phyloP scores from a whole-genome alignment of 2,113 vertebrate species.

The Syrmaticus mikado region DNA sequence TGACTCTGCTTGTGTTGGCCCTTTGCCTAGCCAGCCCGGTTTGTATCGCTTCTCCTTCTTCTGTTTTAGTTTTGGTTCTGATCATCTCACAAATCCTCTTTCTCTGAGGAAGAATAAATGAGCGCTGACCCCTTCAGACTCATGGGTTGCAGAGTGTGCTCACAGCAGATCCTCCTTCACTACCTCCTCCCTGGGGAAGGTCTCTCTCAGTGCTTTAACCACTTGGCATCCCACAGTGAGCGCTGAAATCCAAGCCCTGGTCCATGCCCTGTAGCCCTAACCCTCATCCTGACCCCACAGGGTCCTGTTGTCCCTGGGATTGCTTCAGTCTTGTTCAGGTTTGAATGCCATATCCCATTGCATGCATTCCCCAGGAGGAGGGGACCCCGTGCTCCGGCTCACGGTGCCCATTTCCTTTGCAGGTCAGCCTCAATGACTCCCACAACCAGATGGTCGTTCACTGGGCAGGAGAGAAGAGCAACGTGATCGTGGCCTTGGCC shows the following conservation, averaged over 20 bases:
- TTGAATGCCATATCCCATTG: accelerated
- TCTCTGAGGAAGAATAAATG: neutral
- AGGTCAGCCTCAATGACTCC: conserved; percentile 96
- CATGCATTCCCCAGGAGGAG: accelerated
- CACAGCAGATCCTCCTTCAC: neutral
- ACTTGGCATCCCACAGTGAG: neutral
- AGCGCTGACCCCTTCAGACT: neutral
- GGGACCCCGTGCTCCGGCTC: accelerated
- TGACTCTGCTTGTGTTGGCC: neutral
- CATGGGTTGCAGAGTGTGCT: accelerated
- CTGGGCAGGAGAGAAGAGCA: conserved; percentile 97
- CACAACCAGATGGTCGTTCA: conserved; percentile 99
- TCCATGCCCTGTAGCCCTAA: accelerated
- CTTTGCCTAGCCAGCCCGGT: neutral
- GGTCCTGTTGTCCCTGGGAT: neutral
- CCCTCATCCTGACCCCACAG: accelerated
- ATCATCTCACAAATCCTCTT: accelerated
- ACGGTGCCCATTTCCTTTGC: conserved; percentile 12
- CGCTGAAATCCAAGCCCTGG: no score
- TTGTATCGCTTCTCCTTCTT: neutral
- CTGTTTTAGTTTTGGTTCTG: neutral
- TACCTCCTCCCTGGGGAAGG: no score
- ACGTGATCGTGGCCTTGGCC: conserved; percentile 95
- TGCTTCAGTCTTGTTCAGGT: neutral
- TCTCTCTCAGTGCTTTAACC: neutral